Evolutionary conservation across 1,140 invertebrate genomes (phyloP).

Genomic region (Sycobia sp.): DNA sequence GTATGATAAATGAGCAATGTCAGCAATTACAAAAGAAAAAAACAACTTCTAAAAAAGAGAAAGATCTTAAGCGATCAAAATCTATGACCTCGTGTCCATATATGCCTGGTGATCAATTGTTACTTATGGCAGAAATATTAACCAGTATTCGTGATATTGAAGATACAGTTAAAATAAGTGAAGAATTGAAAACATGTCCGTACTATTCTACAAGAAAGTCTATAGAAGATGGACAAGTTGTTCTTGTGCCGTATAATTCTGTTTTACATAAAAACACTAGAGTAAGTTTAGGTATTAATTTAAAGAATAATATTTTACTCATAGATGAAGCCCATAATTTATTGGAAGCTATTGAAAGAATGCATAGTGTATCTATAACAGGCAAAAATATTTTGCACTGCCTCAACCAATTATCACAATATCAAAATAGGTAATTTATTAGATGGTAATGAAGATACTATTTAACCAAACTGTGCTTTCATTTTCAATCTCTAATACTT

Average conservation of each 20-base stretch:
- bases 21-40: conserved; percentile 82
- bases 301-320: conserved; percentile 86
- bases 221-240: conserved; percentile 78
- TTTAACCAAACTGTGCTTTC: no score
- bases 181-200: conserved; percentile 79
- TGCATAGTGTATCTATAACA: conserved; percentile 79
- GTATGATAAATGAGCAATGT: conserved; percentile 93
- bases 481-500: no score
- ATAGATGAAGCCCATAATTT: conserved; percentile 98
- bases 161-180: conserved; percentile 76
- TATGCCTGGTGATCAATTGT: conserved; percentile 67
- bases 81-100: conserved; percentile 69
- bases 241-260: conserved; percentile 86
- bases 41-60: conserved; percentile 67
- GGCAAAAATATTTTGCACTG: conserved; percentile 71
- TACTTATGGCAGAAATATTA: conserved; percentile 70
- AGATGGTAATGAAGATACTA: no score
- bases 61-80: conserved; percentile 68
- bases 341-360: conserved; percentile 85
- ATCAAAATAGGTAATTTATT: conserved; percentile 67
- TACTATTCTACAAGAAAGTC: conserved; percentile 88
- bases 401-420: conserved; percentile 76
- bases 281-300: conserved; percentile 69
- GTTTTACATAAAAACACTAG: conserved; percentile 87
- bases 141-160: conserved; percentile 86